Evolutionary conservation across 2,797 vertebrate genomes (phyloP).

Genomic region (Eospalax fontanierii): DNA sequence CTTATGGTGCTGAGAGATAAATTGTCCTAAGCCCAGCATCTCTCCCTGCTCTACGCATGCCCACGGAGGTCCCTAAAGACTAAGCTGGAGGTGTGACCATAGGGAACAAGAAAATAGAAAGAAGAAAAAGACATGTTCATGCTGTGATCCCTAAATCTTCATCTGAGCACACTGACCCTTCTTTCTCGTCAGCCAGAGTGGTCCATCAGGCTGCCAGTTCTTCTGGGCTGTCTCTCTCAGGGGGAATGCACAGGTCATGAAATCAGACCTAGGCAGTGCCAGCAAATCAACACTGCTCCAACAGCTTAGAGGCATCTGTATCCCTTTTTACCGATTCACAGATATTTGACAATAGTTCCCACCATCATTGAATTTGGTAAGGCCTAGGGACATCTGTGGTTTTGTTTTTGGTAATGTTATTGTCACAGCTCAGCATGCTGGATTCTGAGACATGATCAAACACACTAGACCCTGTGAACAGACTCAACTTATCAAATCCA

Average conservation of each 20-base stretch:
- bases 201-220: rapidly evolving
- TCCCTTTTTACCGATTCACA: background rate
- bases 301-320: background rate
- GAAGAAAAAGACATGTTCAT: background rate
- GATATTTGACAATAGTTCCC: background rate
- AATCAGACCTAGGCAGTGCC: background rate
- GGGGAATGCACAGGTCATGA: background rate
- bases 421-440: background rate
- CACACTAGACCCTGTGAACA: background rate
- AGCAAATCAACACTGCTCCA: background rate
- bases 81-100: rapidly evolving
- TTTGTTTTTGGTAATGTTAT: background rate
- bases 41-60: background rate
- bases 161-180: background rate
- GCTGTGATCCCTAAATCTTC: background rate
- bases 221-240: rapidly evolving
- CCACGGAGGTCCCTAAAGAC: background rate
- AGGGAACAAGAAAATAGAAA: background rate
- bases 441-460: background rate
- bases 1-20: background rate
- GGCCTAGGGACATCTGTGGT: background rate
- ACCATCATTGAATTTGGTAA: background rate
- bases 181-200: rapidly evolving
- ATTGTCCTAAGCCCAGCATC: background rate
- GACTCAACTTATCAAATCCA: background rate